Base-by-base conservation (phyloP, 2,113 vertebrate species). In the Lampris incognitus region DNA sequence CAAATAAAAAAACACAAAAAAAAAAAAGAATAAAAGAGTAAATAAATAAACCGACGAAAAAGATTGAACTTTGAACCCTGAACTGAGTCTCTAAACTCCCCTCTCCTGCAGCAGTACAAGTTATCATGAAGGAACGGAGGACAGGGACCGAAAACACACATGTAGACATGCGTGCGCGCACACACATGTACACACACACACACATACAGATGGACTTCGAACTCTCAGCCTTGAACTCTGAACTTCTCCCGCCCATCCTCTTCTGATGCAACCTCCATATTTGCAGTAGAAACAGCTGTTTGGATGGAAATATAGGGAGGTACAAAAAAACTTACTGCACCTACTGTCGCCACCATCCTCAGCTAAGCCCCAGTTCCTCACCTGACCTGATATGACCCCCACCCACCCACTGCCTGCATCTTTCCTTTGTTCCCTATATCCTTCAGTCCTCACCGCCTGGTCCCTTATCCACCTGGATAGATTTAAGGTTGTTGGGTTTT, bases 91-190 rank as follows among this genome's bases (percentile, higher is more conserved):
- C 75, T 82, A 80, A 88, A 85, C 96, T 96, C 76, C 95, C 72
- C 76, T 81, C 62, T 72, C 84, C 78, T 67, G 76, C 73, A 95
- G 69, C 96, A 95, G 88, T 95, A 95, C 38, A 95, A 96, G 94
- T 93, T 96, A 90, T 95, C 95, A 87, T 95, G 92, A 96, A 93
- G 91, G 91, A 94, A 95, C 85, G 59, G 69, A 72, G 88, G 54
- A 42, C 42, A 9, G 36, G 38, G 50, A 57, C 79, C 82, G 68
- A 75, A 81, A 60, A 79, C 9, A 51, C 36, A 76, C 57, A 24
- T 24, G 24, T 24, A 24, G 24, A 24, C 24, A 24, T 24, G 24
- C 24, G 24, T 24, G 24, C 24, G 24, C 24, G 24, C 24, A 69
- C 1, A 78, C 46, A 79, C 46, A 77, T 48, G 69, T 46, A 54